These are phyloP conservation scores for Bombus terrestris DNA, from an alignment of 1,140 invertebrate genomes.

Conservation along the genomic window DNA sequence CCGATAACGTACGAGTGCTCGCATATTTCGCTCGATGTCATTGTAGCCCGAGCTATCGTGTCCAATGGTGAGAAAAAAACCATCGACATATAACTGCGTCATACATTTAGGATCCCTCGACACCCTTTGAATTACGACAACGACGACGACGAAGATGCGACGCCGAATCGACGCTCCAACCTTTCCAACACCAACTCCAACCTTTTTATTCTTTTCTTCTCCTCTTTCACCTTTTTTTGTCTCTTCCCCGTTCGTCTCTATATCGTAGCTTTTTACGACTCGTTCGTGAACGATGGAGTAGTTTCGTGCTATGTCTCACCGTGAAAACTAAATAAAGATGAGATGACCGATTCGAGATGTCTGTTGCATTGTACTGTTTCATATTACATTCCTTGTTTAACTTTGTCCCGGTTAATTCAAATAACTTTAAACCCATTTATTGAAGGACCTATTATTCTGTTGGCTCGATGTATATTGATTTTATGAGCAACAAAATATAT, in stretches of 20 bases:
- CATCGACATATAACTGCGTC: slow-evolving; percentile 13
- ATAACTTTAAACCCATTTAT: too few species aligned
- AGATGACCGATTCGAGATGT: not conserved
- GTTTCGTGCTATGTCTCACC: not conserved
- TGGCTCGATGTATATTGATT: too few species aligned
- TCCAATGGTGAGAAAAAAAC: slow-evolving; percentile 2
- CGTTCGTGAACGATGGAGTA: not conserved
- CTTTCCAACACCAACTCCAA: not conserved
- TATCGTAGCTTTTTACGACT: not conserved
- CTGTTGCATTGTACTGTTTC: too few species aligned
- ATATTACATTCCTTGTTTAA: too few species aligned
- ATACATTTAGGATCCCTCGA: slow-evolving; percentile 24
- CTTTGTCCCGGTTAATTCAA: too few species aligned
- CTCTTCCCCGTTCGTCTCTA: not conserved
- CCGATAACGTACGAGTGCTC: slow-evolving; percentile 19
- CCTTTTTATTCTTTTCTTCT: not conserved
- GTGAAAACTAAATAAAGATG: not conserved
- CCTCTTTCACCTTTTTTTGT: not conserved
- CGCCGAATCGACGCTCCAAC: not conserved
- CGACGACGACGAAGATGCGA: not conserved
- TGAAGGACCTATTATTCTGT: too few species aligned
- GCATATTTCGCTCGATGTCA: slow-evolving; percentile 14
- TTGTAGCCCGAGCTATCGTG: not conserved
- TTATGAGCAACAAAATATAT: too few species aligned
- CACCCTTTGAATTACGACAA: slow-evolving; percentile 9